Conservation (phyloP, 2,113 vertebrate genomes). For the Mola mola region DNA sequence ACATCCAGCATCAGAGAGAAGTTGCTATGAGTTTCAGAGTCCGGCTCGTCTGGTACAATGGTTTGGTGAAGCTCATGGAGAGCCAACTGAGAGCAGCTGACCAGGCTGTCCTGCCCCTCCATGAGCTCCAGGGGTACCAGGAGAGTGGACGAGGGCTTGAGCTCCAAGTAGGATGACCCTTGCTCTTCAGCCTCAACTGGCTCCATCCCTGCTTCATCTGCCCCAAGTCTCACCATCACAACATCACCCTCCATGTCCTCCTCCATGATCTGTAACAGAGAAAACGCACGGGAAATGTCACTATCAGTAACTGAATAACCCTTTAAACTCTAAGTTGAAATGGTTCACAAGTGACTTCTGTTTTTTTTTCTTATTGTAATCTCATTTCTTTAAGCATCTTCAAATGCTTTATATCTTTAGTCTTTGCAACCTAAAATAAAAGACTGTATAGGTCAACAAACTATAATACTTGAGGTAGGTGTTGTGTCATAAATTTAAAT, state of each 20-base stretch:
- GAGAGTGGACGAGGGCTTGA: slow-evolving; percentile 79
- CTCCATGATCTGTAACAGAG: slow-evolving; percentile 60
- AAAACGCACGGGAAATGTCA: neutral
- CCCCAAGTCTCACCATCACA: slow-evolving; percentile 72
- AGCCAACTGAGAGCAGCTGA: slow-evolving; percentile 70
- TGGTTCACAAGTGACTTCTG: neutral
- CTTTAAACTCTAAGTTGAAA: too few species aligned
- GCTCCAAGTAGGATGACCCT: slow-evolving; percentile 73
- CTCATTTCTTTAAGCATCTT: too few species aligned
- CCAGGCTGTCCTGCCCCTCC: slow-evolving; percentile 77
- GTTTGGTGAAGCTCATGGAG: slow-evolving; percentile 71
- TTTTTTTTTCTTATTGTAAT: neutral
- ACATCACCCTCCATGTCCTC: slow-evolving; percentile 70
- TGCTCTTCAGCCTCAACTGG: slow-evolving; percentile 64
- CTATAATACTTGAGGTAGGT: too few species aligned
- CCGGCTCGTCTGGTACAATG: slow-evolving; percentile 72
- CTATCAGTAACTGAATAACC: too few species aligned
- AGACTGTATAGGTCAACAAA: too few species aligned
- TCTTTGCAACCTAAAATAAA: too few species aligned
- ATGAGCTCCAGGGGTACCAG: slow-evolving; percentile 81
- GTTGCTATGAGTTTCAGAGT: slow-evolving; percentile 73
- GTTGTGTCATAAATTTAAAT: too few species aligned
- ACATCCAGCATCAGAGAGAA: slow-evolving; percentile 92
- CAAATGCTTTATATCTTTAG: too few species aligned
- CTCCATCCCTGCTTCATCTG: slow-evolving; percentile 41